Evolutionary conservation across 2,113 vertebrate genomes (phyloP).

Genomic region (Neolamprologus cancellatus): DNA sequence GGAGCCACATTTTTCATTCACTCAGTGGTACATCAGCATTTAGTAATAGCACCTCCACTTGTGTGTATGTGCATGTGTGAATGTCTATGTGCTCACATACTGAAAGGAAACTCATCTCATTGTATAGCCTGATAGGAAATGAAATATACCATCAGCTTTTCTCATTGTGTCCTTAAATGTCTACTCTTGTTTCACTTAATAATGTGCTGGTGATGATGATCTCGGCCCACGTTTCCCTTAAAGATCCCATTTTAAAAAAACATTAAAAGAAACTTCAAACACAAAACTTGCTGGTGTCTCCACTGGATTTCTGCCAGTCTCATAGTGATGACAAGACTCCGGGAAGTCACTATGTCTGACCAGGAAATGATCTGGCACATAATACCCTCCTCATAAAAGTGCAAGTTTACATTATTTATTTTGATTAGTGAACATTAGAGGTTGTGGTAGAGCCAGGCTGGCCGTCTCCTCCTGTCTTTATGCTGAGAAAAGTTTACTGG

Average conservation of each 20-base stretch:
- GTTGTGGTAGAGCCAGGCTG: not conserved
- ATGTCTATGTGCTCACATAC: not conserved
- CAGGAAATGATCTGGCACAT: not conserved
- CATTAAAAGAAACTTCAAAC: not conserved
- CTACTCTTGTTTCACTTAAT: conserved; percentile 8
- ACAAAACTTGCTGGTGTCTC: not conserved
- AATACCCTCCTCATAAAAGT: not conserved
- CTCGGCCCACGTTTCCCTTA: not conserved
- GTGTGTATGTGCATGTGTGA: not conserved
- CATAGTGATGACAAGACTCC: not conserved
- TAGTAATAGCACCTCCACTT: not conserved
- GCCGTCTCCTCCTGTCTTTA: not conserved
- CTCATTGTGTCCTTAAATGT: not conserved
- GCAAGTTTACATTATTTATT: not conserved
- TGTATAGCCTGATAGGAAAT: not conserved
- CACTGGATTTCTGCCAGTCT: not conserved
- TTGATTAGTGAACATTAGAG: not conserved
- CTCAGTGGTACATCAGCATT: not conserved
- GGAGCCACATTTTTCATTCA: not conserved
- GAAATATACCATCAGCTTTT: conserved; percentile 2
- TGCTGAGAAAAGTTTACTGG: not conserved
- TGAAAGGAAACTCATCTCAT: not conserved
- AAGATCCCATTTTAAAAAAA: not conserved
- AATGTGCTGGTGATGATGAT: not conserved
- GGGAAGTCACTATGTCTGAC: not conserved